phyloP scores from a whole-genome alignment of 2,113 vertebrate species.

The Lampris megalopsis region DNA sequence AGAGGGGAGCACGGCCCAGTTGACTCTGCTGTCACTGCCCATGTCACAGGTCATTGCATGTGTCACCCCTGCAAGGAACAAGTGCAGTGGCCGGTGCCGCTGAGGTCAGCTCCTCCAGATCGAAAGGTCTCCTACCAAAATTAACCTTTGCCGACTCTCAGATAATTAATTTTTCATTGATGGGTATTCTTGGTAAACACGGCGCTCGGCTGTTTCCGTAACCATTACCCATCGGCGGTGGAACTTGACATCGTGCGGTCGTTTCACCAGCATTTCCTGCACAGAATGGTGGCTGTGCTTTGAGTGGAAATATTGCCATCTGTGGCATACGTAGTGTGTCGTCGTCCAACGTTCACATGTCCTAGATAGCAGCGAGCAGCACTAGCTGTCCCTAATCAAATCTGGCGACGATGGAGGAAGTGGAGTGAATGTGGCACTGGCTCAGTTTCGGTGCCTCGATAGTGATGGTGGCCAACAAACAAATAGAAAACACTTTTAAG shows the following conservation, averaged over 20 bases:
- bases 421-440: background rate
- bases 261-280: background rate
- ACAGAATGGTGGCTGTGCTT: background rate
- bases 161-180: conserved; percentile 96
- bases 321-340: background rate
- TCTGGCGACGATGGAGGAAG: background rate
- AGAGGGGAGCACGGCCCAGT: conserved; percentile 67
- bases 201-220: conserved; percentile 33
- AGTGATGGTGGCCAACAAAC: background rate
- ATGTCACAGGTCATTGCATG: conserved; percentile 90
- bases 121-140: conserved; percentile 93
- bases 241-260: conserved; percentile 4
- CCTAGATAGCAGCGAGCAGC: background rate
- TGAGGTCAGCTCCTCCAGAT: conserved; percentile 89
- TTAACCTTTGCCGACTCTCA: conserved; percentile 91
- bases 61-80: conserved; percentile 86
- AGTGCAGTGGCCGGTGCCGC: conserved; percentile 82
- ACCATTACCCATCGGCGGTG: conserved; percentile 6
- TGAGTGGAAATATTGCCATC: background rate
- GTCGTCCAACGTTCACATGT: background rate
- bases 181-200: conserved; percentile 81
- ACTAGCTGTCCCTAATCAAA: background rate
- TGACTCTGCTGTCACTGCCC: conserved; percentile 87
- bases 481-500: background rate
- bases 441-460: background rate